Evolutionary conservation across 2,113 vertebrate species (phyloP).

Genomic region (Halcyon senegalensis): DNA sequence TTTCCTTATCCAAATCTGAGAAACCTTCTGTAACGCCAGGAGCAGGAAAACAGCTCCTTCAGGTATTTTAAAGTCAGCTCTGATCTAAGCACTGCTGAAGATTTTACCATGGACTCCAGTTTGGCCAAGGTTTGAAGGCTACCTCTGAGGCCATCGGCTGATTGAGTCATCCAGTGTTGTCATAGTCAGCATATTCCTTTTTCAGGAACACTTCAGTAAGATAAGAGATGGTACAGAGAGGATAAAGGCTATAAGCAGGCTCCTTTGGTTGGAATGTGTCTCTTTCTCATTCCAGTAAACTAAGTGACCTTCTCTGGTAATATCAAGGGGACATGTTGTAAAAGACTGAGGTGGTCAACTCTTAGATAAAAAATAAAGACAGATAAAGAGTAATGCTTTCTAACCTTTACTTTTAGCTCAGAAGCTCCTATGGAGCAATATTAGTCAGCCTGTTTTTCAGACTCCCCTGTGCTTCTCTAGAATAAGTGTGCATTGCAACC

Average conservation of each 20-base stretch:
- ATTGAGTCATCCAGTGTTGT: not conserved
- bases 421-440: not conserved
- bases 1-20: not conserved
- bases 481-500: not conserved
- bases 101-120: not conserved
- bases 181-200: not conserved
- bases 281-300: not conserved
- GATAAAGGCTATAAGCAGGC: not conserved
- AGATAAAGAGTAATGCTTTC: not conserved
- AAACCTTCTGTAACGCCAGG: not conserved
- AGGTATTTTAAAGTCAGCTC: not conserved
- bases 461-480: not conserved
- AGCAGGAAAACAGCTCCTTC: not conserved
- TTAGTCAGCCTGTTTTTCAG: not conserved
- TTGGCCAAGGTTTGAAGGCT: not conserved
- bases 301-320: not conserved
- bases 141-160: not conserved
- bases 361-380: not conserved
- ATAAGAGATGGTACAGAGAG: conserved; percentile 1
- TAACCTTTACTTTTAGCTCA: not conserved
- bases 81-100: not conserved
- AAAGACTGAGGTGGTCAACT: not conserved
- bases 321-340: not conserved
- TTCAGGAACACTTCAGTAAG: not conserved
- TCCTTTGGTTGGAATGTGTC: not conserved